Conservation (phyloP, 2,113 vertebrate genomes). For the Grallaria varia region DNA sequence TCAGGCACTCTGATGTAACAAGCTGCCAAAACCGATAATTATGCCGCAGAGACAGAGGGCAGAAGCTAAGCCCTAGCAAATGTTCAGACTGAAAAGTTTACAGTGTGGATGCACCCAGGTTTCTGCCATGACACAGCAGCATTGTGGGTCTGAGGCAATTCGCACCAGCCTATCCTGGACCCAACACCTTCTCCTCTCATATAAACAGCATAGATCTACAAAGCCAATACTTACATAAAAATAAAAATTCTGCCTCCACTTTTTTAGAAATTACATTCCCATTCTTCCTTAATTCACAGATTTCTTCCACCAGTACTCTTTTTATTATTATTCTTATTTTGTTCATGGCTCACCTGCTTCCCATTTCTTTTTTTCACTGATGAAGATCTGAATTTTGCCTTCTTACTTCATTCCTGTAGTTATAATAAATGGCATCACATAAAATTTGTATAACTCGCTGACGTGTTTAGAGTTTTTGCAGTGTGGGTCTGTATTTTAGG, state of each 20-base stretch:
- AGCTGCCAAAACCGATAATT: neutral
- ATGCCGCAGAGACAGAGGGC: neutral
- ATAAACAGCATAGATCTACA: neutral
- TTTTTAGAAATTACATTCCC: neutral
- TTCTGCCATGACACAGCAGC: accelerated
- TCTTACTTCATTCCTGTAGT: neutral
- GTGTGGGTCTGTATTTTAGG: neutral
- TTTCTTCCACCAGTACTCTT: neutral
- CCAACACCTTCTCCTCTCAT: neutral
- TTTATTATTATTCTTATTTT: neutral
- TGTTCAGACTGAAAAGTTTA: accelerated
- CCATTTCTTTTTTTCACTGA: neutral
- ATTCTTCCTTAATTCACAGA: neutral
- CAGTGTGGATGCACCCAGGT: neutral
- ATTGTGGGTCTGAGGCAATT: accelerated
- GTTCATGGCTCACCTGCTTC: neutral
- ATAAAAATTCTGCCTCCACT: neutral
- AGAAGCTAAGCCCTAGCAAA: neutral
- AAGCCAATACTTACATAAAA: neutral
- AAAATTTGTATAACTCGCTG: neutral
- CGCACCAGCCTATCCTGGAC: accelerated
- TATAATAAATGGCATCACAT: neutral
- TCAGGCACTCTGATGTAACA: neutral
- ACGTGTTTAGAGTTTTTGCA: neutral
- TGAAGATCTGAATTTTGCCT: neutral